Base-by-base conservation (phyloP, 2,797 vertebrate genomes). In the Smutsia gigantea region DNA sequence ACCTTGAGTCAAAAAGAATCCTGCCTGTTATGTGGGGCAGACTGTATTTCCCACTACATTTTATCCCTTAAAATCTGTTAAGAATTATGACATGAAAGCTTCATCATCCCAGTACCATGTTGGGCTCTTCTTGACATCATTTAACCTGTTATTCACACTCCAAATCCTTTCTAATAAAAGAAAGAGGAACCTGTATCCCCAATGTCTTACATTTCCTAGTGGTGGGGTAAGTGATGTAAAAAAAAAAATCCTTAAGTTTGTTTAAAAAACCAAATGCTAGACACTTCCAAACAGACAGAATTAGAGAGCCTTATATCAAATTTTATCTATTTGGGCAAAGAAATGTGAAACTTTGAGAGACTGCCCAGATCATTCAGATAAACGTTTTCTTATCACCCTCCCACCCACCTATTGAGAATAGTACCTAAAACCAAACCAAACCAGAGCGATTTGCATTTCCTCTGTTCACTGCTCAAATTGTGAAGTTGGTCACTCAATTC, bases 81-180 rank as follows among this genome's bases (percentile, higher is more conserved):
- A 51, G 29, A 75, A 72, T 68, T 68, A 53, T 63, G 46, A 23
- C 1, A 25, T 0, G 42, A 89, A 64, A 49, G 14, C n/a, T 42
- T 61, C 21, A 17, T 55, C 2, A 39, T 53, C 84, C 31, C 7
- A 14, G 25, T 59, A 53, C 51, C 46, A 69, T 6, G 14, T 18
- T 69, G 14, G 11, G 63, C 75, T 90, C 74, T 94, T 78, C 21
- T 87, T 63, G 46, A 49, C 31, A 55, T 61, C 51, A 12, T 72
- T 18, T 88, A 66, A 46, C 15, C 25, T 79, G 19, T 79, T 81
- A 57, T 29, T 68, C 34, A 93, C 14, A 93, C 5, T 90, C 21
- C 21, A 79, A 90, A 88, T 71, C 37, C 34, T 90, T 77, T 72
- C 42, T 92, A 7, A 51, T 82, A 91, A 57, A 92, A 86, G 34